A percentile compares a stretch with the other conserved stretches of the same genome.
These are phyloP conservation scores for Zelleria hepariella DNA, from an alignment of 2,888 invertebrate genomes.

Conservation along the genomic window DNA sequence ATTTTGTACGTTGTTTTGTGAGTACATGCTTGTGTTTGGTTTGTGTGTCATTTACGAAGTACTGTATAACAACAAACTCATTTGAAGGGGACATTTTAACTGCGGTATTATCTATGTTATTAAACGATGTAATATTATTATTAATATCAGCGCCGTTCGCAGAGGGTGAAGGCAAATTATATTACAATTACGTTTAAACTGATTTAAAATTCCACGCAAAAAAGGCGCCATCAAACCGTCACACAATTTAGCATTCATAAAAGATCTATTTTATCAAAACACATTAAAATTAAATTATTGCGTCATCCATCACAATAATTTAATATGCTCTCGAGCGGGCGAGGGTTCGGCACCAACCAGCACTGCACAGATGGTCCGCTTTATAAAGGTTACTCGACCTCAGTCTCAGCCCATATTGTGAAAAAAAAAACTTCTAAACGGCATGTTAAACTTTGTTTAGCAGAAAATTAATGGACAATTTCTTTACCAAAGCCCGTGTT, in stretches of 20 bases:
- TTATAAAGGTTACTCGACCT: too few species aligned
- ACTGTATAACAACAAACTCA: not conserved
- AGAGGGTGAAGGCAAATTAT: conserved; percentile 19
- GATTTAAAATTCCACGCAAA: conserved; percentile 23
- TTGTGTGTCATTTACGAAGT: not conserved
- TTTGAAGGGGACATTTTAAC: not conserved
- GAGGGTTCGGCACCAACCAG: not conserved
- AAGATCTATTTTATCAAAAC: conserved; percentile 58
- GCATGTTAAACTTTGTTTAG: too few species aligned
- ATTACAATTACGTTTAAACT: conserved; percentile 26
- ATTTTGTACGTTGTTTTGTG: too few species aligned
- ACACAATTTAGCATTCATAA: conserved; percentile 33
- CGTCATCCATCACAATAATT: conserved; percentile 64
- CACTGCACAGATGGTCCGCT: too few species aligned
- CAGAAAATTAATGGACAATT: too few species aligned
- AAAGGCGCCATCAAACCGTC: conserved; percentile 26
- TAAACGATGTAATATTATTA: not conserved
- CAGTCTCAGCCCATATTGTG: too few species aligned
- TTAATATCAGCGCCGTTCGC: not conserved
- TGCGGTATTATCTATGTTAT: not conserved
- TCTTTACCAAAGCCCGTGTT: too few species aligned
- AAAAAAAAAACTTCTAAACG: too few species aligned
- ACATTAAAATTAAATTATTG: conserved; percentile 66
- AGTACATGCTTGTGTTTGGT: too few species aligned
- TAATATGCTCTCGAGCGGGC: conserved; percentile 39